Evolutionary conservation across 2,797 vertebrate genomes (phyloP).

Genomic region (Acipenser oxyrinchus): DNA sequence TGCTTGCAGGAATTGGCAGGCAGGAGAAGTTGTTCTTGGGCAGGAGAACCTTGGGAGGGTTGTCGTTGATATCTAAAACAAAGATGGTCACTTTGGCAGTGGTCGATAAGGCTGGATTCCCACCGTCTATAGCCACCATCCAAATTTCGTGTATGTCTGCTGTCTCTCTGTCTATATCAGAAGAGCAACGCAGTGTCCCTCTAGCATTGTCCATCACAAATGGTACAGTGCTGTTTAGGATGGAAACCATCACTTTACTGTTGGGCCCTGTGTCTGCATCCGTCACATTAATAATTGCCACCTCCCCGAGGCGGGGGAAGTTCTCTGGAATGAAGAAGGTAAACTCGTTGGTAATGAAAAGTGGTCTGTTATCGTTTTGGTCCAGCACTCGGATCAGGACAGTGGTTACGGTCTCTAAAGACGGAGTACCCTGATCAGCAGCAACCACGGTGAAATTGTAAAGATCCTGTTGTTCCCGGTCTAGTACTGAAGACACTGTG

Average conservation of each 20-base stretch:
- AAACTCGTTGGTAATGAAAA: slow-evolving; percentile 55
- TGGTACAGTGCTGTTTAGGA: slow-evolving; percentile 44
- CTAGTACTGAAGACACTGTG: slow-evolving; percentile 44
- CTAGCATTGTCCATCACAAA: slow-evolving; percentile 53
- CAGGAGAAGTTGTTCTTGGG: slow-evolving; percentile 66
- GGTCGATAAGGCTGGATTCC: slow-evolving; percentile 50
- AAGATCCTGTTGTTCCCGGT: slow-evolving; percentile 50
- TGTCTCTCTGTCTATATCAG: slow-evolving; percentile 54
- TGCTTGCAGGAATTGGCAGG: slow-evolving; percentile 47
- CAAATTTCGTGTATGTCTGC: slow-evolving; percentile 54
- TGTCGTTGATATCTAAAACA: slow-evolving; percentile 71
- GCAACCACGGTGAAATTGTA: slow-evolving; percentile 53
- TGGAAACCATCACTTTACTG: slow-evolving; percentile 43
- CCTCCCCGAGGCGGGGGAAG: slow-evolving; percentile 36
- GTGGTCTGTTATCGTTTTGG: slow-evolving; percentile 66
- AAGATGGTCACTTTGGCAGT: slow-evolving; percentile 56
- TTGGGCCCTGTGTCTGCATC: slow-evolving; percentile 59
- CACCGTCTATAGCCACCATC: slow-evolving; percentile 54
- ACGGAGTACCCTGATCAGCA: slow-evolving; percentile 53
- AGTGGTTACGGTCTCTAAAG: slow-evolving; percentile 40
- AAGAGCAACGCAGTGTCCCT: slow-evolving; percentile 46
- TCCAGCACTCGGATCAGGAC: slow-evolving; percentile 53
- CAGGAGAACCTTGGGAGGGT: slow-evolving; percentile 60
- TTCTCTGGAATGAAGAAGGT: slow-evolving; percentile 65
- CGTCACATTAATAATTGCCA: slow-evolving; percentile 51